These are phyloP conservation scores for Clupea harengus DNA, from an alignment of 2,113 vertebrate genomes.

Conservation along the genomic window DNA sequence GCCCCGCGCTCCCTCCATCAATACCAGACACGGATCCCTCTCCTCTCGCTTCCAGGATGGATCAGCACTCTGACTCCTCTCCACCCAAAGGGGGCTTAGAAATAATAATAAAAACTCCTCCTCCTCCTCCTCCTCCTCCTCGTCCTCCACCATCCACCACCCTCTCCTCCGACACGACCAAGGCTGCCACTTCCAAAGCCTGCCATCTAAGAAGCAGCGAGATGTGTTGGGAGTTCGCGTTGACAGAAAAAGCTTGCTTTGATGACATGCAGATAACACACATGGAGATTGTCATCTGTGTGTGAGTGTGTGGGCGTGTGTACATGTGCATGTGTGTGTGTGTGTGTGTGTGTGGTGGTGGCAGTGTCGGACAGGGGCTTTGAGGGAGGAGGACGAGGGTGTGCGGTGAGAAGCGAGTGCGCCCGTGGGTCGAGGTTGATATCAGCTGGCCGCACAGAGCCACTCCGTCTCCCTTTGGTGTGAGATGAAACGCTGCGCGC, in stretches of 20 bases:
- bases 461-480: slow-evolving; percentile 19
- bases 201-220: neutral
- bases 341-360: neutral
- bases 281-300: neutral
- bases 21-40: slow-evolving; percentile 43
- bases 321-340: neutral
- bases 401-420: neutral
- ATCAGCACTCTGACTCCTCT: slow-evolving; percentile 43
- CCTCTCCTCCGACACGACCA: neutral
- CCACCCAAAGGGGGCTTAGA: slow-evolving; percentile 27
- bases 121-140: neutral
- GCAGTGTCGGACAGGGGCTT: neutral
- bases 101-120: neutral
- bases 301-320: neutral
- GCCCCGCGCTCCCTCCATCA: slow-evolving; percentile 41
- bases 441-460: slow-evolving; percentile 25
- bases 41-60: slow-evolving; percentile 32
- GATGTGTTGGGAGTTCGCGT: slow-evolving; percentile 4
- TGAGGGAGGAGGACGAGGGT: neutral
- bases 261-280: slow-evolving; percentile 20
- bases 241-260: neutral
- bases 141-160: neutral
- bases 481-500: neutral
- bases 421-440: neutral
- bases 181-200: neutral